Conservation (phyloP, 2,888 invertebrate species). For the Ariolimax columbianus region DNA sequence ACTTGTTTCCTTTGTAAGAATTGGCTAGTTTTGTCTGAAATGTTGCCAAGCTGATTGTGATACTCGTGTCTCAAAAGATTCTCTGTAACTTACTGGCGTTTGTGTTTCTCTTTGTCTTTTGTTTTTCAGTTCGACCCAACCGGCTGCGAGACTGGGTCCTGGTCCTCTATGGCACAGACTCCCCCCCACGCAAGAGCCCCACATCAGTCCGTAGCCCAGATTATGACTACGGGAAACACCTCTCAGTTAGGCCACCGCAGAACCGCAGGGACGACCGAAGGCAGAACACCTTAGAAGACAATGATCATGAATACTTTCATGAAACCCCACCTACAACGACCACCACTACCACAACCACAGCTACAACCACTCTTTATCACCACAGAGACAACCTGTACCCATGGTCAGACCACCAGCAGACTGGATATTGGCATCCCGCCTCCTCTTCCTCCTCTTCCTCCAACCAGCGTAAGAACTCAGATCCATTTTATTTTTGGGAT, state of each 20-base stretch:
- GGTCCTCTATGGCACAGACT: conserved; percentile 91
- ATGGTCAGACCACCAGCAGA: conserved; percentile 29
- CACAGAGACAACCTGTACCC: conserved; percentile 24
- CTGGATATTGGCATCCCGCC: conserved; percentile 23
- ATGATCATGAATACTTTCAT: conserved; percentile 38
- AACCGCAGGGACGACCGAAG: conserved; percentile 11
- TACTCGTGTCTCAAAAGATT: neutral
- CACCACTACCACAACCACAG: conserved; percentile 52
- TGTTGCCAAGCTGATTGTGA: conserved; percentile 21
- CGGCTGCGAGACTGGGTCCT: conserved; percentile 95
- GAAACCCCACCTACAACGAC: conserved; percentile 45
- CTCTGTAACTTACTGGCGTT: conserved; percentile 36
- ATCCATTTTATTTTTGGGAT: conserved; percentile 52
- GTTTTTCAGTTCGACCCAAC: conserved; percentile 80
- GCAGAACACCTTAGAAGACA: conserved; percentile 14
- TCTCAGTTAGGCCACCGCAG: conserved; percentile 32
- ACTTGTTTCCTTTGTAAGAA: neutral
- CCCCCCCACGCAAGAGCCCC: conserved; percentile 67
- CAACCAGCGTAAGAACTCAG: conserved; percentile 52
- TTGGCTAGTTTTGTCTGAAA: neutral
- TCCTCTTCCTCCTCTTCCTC: conserved; percentile 46
- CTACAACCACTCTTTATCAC: conserved; percentile 35
- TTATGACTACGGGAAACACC: conserved; percentile 36
- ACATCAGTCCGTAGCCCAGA: conserved; percentile 59
- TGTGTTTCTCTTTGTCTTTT: conserved; percentile 54